Evolutionary conservation across 1,140 invertebrate genomes (phyloP).

Genomic region (Apis laboriosa): DNA sequence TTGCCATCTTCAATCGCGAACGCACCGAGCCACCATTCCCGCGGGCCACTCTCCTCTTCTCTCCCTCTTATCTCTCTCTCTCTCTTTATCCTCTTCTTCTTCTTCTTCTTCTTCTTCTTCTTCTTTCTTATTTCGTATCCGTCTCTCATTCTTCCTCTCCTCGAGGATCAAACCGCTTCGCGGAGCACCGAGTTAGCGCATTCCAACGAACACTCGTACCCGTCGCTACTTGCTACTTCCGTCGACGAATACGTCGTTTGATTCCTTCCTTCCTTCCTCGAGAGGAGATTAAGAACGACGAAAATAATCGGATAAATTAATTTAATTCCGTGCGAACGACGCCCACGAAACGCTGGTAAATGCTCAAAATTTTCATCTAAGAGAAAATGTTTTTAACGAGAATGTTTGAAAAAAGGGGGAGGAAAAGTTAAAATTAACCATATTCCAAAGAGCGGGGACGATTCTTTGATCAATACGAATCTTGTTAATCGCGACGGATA

Average conservation of each 20-base stretch:
- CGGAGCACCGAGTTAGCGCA: slow-evolving; percentile 51
- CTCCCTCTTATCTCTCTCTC: neutral
- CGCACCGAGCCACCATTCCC: slow-evolving; percentile 47
- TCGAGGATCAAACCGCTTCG: slow-evolving; percentile 56
- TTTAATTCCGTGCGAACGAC: too few relatives aligned
- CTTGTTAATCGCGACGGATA: neutral
- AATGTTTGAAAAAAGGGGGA: neutral
- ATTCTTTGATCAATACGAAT: too few relatives aligned
- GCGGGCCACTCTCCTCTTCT: slow-evolving; percentile 35
- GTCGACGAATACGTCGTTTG: slow-evolving; percentile 22
- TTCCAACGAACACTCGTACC: slow-evolving; percentile 57
- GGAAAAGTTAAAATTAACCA: too few relatives aligned
- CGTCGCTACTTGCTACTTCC: slow-evolving; percentile 33
- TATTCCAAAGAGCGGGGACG: too few relatives aligned
- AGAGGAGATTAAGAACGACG: neutral
- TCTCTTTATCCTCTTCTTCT: neutral
- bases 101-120: slow-evolving; percentile 6
- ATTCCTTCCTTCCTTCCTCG: slow-evolving; percentile 14
- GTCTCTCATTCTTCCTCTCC: slow-evolving; percentile 25
- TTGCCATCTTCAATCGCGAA: slow-evolving; percentile 45
- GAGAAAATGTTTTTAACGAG: too few relatives aligned
- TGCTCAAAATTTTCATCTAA: too few relatives aligned
- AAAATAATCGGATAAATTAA: too few relatives aligned
- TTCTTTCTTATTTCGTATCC: slow-evolving; percentile 24
- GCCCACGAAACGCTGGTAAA: too few relatives aligned